Evolutionary conservation across 2,113 vertebrate genomes (phyloP).

Genomic region (Numenius arquata): DNA sequence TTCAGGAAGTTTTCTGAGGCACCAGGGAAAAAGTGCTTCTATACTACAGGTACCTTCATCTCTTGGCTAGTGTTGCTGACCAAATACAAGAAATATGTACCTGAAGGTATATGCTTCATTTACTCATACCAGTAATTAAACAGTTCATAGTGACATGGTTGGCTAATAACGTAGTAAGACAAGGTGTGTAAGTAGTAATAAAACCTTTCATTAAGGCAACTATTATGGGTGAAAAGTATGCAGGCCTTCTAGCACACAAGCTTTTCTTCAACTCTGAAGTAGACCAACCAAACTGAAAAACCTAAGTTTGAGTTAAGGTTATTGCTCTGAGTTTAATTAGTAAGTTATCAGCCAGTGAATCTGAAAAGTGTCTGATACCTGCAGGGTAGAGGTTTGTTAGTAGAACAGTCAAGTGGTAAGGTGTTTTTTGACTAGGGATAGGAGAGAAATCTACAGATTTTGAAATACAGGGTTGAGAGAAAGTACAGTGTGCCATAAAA

Average conservation of each 20-base stretch:
- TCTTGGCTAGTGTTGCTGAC: not conserved
- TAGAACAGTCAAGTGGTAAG: not conserved
- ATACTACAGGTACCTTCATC: not conserved
- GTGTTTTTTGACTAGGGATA: not conserved
- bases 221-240: not conserved
- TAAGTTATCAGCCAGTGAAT: not conserved
- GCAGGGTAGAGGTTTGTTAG: not conserved
- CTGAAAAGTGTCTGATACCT: not conserved
- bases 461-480: not conserved
- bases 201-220: not conserved
- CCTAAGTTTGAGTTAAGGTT: not conserved
- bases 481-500: not conserved
- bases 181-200: not conserved
- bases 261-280: not conserved
- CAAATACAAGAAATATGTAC: not conserved
- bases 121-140: not conserved
- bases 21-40: not conserved
- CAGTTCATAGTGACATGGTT: not conserved
- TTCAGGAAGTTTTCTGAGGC: not conserved
- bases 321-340: not conserved
- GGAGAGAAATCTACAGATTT: not conserved
- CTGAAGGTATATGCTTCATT: not conserved
- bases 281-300: not conserved
- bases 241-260: not conserved
- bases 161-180: not conserved